These are phyloP conservation scores for Entomobrya multifasciata DNA, from an alignment of 2,888 invertebrate genomes.

Conservation along the genomic window DNA sequence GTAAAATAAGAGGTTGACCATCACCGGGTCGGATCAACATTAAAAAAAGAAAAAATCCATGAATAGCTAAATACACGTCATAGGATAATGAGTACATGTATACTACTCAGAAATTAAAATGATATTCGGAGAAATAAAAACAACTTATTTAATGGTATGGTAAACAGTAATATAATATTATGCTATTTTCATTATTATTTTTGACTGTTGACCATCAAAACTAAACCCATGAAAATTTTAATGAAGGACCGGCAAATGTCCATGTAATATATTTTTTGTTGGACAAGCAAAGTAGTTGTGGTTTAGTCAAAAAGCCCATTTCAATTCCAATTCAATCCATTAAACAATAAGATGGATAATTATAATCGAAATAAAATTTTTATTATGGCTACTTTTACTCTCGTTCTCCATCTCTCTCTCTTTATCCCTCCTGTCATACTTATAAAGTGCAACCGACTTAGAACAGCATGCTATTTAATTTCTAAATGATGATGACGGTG, in stretches of 20 bases:
- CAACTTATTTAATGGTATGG: constrained; percentile 42
- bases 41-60: constrained; percentile 29
- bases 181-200: background rate
- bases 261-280: background rate
- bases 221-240: constrained; percentile 62
- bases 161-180: constrained; percentile 14
- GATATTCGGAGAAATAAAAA: constrained; percentile 39
- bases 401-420: too few relatives aligned
- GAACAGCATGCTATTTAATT: constrained; percentile 49
- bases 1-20: constrained; percentile 41
- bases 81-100: background rate
- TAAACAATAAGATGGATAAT: constrained; percentile 54
- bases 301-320: background rate
- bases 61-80: constrained; percentile 30
- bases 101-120: constrained; percentile 42
- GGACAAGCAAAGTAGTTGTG: background rate
- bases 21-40: constrained; percentile 31
- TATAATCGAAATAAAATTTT: constrained; percentile 66
- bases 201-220: constrained; percentile 8
- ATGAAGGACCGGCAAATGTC: constrained; percentile 69
- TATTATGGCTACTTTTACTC: constrained; percentile 44
- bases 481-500: background rate
- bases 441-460: background rate
- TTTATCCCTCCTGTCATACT: constrained; percentile 29
- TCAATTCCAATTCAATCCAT: constrained; percentile 39